Evolutionary conservation across 2,113 vertebrate genomes (phyloP).

Genomic region (Nerophis lumbriciformis): DNA sequence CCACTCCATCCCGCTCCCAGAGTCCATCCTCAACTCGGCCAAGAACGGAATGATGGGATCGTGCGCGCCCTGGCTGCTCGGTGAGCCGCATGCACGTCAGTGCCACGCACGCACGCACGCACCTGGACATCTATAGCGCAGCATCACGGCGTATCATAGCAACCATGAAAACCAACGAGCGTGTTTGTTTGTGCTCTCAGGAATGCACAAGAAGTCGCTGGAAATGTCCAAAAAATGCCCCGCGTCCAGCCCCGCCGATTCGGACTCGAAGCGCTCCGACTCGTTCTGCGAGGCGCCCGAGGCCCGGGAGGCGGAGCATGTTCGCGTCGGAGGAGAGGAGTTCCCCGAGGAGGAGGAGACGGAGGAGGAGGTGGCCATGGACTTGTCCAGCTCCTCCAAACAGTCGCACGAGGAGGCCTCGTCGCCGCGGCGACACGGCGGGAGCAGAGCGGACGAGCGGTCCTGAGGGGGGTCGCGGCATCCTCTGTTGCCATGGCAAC

Average conservation of each 20-base stretch:
- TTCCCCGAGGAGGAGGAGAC: constrained; percentile 16
- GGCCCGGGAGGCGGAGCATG: constrained; percentile 15
- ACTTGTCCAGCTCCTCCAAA: constrained; percentile 88
- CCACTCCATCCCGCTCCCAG: constrained; percentile 90
- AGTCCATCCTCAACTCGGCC: constrained; percentile 85
- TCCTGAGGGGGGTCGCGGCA: constrained; percentile 43
- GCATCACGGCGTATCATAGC: neutral
- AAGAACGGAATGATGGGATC: constrained; percentile 85
- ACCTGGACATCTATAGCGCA: neutral
- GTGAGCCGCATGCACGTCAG: constrained; percentile 78
- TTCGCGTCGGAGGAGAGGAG: constrained; percentile 16
- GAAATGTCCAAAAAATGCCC: constrained; percentile 73
- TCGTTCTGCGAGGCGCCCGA: constrained; percentile 46
- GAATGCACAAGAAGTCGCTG: constrained; percentile 94
- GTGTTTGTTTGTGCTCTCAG: constrained; percentile 60
- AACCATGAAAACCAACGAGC: constrained; percentile 4
- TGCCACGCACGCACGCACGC: constrained; percentile 43
- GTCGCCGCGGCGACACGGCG: constrained; percentile 22
- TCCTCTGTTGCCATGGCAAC: neutral
- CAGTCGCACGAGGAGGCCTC: constrained; percentile 61
- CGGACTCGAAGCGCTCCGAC: constrained; percentile 62
- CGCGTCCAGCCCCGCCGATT: constrained; percentile 62
- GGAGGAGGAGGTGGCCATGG: constrained; percentile 80
- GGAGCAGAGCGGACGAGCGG: constrained; percentile 56
- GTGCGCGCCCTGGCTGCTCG: constrained; percentile 91